phyloP scores from a whole-genome alignment of 2,113 vertebrate genomes.

The Ameiurus melas region DNA sequence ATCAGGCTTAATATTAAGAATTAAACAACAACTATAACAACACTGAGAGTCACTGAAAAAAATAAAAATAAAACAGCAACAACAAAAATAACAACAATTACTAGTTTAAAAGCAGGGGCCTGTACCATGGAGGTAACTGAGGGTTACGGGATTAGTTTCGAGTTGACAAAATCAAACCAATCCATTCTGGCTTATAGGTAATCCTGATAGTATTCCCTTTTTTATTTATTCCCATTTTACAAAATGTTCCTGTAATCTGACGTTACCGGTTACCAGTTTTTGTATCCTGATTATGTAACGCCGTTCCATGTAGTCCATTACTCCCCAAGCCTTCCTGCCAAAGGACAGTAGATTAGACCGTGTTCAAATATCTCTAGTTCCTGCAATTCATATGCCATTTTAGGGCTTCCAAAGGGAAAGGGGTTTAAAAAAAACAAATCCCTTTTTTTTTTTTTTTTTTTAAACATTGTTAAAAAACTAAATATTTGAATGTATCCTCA shows the following conservation, averaged over 20 bases:
- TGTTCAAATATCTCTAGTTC: neutral
- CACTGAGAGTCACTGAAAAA: neutral
- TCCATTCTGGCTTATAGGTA: too few species aligned
- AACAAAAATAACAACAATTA: neutral
- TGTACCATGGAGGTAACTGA: too few species aligned
- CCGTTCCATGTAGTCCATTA: too few species aligned
- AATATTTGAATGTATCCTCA: neutral
- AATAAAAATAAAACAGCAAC: neutral
- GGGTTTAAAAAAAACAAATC: neutral
- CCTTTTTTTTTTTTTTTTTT: neutral
- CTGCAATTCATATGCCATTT: neutral
- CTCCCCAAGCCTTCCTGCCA: neutral
- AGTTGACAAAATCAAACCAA: too few species aligned
- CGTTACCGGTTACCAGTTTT: too few species aligned
- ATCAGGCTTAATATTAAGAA: neutral
- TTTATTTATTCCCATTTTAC: too few species aligned
- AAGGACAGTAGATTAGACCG: neutral
- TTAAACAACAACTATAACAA: constrained; percentile 2
- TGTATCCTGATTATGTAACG: too few species aligned
- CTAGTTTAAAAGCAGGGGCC: neutral
- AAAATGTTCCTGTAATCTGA: too few species aligned
- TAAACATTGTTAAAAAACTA: neutral
- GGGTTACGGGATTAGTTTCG: too few species aligned
- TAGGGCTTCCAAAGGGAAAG: neutral
- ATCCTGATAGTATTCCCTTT: too few species aligned